Evolutionary conservation across 2,888 invertebrate genomes (phyloP).

Genomic region (Sarcophaga caerulescens): DNA sequence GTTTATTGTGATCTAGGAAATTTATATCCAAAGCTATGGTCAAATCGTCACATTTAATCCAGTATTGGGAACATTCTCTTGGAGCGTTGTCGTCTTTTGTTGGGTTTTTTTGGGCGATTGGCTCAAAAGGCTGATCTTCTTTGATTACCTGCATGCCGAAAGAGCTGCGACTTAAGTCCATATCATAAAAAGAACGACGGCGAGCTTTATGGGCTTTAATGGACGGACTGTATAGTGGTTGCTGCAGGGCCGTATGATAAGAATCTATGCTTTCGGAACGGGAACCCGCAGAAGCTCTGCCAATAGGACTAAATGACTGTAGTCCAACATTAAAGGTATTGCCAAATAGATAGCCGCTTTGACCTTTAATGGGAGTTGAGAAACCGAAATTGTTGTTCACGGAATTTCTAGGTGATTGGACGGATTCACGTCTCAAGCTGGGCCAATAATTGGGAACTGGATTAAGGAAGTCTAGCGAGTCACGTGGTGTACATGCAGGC

Average conservation of each 20-base stretch:
- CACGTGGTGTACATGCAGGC: not conserved
- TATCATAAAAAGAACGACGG: conserved; percentile 62
- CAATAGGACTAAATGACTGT: conserved; percentile 24
- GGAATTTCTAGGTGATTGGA: not conserved
- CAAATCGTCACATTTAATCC: conserved; percentile 75
- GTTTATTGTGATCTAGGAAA: conserved; percentile 70
- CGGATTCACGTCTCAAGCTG: not conserved
- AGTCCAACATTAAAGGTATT: conserved; percentile 17
- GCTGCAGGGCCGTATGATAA: too few species aligned
- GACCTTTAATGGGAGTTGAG: conserved; percentile 75
- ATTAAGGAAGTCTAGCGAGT: conserved; percentile 67
- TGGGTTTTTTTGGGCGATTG: conserved; percentile 69
- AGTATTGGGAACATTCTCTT: conserved; percentile 72
- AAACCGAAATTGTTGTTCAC: conserved; percentile 69
- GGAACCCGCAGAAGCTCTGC: conserved; percentile 63
- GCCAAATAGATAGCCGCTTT: conserved; percentile 12
- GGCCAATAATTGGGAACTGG: not conserved
- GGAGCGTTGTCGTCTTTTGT: conserved; percentile 71
- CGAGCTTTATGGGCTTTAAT: conserved; percentile 58
- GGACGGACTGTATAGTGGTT: conserved; percentile 72
- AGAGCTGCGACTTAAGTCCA: conserved; percentile 75
- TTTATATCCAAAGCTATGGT: conserved; percentile 74
- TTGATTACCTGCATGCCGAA: conserved; percentile 77
- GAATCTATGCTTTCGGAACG: too few species aligned
- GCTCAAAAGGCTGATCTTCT: conserved; percentile 76